phyloP scores from a whole-genome alignment of 2,797 vertebrate genomes.

The Pseudopleuronectes americanus region DNA sequence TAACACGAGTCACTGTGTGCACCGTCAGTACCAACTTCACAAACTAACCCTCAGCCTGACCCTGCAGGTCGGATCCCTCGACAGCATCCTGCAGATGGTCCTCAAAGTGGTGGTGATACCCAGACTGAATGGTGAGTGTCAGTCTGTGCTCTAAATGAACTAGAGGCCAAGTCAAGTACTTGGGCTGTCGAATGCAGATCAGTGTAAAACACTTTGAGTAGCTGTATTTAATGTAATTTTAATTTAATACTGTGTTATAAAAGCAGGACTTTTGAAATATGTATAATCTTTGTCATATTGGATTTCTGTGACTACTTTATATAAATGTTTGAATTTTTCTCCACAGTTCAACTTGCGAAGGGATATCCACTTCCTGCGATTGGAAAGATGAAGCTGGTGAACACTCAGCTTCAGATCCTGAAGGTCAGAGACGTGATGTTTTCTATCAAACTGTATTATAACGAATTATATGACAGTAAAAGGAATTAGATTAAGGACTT shows the following conservation, averaged over 20 bases:
- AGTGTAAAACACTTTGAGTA: background rate
- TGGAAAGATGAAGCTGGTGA: conserved; percentile 79
- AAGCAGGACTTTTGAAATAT: background rate
- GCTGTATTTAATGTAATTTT: background rate
- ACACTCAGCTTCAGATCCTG: conserved; percentile 75
- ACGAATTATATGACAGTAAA: background rate
- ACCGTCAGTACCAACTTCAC: background rate
- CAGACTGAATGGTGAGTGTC: conserved; percentile 77
- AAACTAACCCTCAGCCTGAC: conserved; percentile 4
- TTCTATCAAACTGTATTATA: background rate
- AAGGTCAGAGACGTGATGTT: conserved; percentile 68
- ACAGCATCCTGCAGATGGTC: conserved; percentile 69
- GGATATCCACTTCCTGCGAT: conserved; percentile 83
- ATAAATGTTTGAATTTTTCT: background rate
- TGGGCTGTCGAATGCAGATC: background rate
- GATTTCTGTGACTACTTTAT: background rate
- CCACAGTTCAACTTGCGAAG: conserved; percentile 67
- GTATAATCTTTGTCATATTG: too few relatives aligned
- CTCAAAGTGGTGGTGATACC: conserved; percentile 78
- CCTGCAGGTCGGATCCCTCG: conserved; percentile 71
- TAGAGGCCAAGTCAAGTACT: background rate
- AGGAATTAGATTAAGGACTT: background rate
- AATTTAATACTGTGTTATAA: background rate
- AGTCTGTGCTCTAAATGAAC: background rate
- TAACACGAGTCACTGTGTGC: background rate